Percentiles rank a stretch among this genome's conserved stretches.
These are phyloP conservation scores for Pseudorectes ferrugineus DNA, from an alignment of 2,113 vertebrate species.

Conservation along the genomic window DNA sequence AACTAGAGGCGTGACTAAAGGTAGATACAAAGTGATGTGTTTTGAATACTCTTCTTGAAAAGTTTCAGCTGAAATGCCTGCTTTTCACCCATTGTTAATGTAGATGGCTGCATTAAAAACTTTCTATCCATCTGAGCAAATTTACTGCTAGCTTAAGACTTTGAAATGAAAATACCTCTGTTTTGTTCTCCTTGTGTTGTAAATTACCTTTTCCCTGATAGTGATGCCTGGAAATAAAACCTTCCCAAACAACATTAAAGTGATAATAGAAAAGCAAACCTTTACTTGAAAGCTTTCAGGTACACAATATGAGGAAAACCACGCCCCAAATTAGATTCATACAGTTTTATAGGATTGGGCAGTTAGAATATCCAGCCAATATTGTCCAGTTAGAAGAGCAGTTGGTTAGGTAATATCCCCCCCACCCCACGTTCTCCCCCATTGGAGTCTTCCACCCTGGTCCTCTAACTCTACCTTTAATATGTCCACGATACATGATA, in stretches of 20 bases:
- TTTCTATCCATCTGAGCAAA: not conserved
- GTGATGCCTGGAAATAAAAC: not conserved
- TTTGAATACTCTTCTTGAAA: not conserved
- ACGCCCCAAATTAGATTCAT: accelerated
- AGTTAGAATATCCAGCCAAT: not conserved
- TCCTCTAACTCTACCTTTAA: not conserved
- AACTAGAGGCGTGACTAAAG: conserved; percentile 90
- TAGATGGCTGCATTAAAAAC: not conserved
- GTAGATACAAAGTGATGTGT: conserved; percentile 52
- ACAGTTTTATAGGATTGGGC: not conserved
- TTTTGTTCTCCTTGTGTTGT: not conserved
- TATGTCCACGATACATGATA: accelerated
- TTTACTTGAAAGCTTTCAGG: not conserved
- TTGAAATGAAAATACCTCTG: not conserved
- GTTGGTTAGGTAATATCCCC: not conserved
- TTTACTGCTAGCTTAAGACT: not conserved
- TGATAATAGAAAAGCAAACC: not conserved
- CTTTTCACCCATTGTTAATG: not conserved
- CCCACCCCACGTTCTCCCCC: not conserved
- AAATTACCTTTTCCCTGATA: not conserved
- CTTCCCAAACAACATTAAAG: not conserved
- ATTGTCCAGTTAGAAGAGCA: not conserved
- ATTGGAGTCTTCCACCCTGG: not conserved
- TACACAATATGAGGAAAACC: not conserved
- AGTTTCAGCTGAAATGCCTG: not conserved